Evolutionary conservation across 2,888 invertebrate species (phyloP).

Genomic region (Auanema freiburgensis): DNA sequence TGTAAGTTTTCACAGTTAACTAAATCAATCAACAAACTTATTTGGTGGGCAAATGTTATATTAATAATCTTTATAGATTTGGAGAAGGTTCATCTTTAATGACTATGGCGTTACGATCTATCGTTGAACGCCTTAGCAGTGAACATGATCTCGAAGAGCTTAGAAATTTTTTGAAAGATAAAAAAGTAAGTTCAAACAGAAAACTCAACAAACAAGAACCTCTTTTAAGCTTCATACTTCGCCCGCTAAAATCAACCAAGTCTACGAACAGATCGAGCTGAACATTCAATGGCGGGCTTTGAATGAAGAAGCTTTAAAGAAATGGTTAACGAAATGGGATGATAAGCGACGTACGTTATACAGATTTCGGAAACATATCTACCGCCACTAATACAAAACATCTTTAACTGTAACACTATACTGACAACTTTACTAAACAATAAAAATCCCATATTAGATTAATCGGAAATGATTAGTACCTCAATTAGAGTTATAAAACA

Average conservation of each 20-base stretch:
- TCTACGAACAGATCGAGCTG: constrained; percentile 46
- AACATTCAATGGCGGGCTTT: constrained; percentile 54
- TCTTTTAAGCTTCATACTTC: constrained; percentile 32
- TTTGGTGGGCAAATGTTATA: no score
- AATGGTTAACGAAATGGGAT: constrained; percentile 39
- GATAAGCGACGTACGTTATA: constrained; percentile 21
- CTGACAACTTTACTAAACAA: no score
- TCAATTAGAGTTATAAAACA: no score
- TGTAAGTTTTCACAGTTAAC: constrained; percentile 23
- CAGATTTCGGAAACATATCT: constrained; percentile 5
- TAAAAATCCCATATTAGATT: no score
- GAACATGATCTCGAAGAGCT: constrained; percentile 43
- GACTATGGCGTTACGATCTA: constrained; percentile 31
- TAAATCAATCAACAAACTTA: no score
- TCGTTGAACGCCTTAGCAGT: constrained; percentile 44
- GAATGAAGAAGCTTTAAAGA: constrained; percentile 42
- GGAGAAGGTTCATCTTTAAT: constrained; percentile 43
- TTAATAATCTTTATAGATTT: constrained; percentile 28
- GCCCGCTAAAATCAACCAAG: constrained; percentile 40
- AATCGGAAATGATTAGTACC: no score
- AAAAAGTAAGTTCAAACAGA: constrained; percentile 67
- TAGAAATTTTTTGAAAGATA: constrained; percentile 34
- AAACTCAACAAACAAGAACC: not conserved
- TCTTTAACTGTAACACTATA: no score
- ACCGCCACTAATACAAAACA: no score